A percentile compares a stretch with the other conserved stretches of the same genome.
These are phyloP conservation scores for Todiramphus saurophagus DNA, from an alignment of 2,113 vertebrate genomes.

Conservation along the genomic window DNA sequence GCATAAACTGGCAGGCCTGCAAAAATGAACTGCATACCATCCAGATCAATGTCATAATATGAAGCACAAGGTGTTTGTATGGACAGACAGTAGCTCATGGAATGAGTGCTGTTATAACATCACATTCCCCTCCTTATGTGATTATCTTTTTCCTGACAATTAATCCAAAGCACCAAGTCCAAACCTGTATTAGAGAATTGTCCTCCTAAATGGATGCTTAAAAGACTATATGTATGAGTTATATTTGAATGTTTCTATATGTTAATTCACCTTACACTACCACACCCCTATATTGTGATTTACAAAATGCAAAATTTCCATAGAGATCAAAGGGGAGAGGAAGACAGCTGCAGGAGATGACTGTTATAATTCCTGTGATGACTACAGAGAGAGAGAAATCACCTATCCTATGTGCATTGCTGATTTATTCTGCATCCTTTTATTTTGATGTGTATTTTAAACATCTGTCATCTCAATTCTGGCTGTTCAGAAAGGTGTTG, in stretches of 20 bases:
- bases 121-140: neutral
- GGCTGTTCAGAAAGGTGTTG: neutral
- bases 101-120: neutral
- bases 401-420: neutral
- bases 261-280: neutral
- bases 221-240: neutral
- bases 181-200: neutral
- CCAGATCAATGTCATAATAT: neutral
- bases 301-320: neutral
- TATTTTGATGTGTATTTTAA: neutral
- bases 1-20: neutral
- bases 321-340: neutral
- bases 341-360: neutral
- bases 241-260: neutral
- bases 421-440: conserved; percentile 1
- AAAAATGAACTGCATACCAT: neutral
- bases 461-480: neutral
- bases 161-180: neutral
- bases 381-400: conserved; percentile 4
- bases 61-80: neutral
- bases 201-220: neutral
- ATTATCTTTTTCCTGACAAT: neutral
- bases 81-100: neutral
- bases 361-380: neutral
- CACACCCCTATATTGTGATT: neutral